Evolutionary conservation across 2,113 vertebrate genomes (phyloP).

Genomic region (Dipodomys stephensi): DNA sequence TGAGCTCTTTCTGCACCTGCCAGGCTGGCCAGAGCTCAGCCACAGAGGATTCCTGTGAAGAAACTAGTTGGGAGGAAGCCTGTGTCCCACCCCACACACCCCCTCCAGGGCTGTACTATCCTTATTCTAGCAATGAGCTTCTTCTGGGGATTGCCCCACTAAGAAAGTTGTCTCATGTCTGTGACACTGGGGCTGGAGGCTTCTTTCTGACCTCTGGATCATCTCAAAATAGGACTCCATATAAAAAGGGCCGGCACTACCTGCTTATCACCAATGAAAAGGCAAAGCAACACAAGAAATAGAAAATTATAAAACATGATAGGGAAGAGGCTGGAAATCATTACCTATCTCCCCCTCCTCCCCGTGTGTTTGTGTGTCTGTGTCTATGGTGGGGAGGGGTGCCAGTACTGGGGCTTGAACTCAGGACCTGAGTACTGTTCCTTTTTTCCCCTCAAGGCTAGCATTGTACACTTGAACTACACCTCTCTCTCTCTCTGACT

Average conservation of each 20-base stretch:
- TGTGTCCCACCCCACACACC: not conserved
- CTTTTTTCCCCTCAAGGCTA: too few species aligned
- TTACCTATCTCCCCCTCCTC: too few species aligned
- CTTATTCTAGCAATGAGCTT: not conserved
- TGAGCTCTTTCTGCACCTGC: not conserved
- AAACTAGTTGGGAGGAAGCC: not conserved
- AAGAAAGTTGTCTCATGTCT: not conserved
- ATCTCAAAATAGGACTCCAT: constrained; percentile 11
- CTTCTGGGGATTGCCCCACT: not conserved
- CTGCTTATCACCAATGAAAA: too few species aligned
- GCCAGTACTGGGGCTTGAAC: too few species aligned
- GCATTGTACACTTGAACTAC: too few species aligned
- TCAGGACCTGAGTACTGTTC: too few species aligned
- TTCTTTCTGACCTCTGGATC: constrained; percentile 17
- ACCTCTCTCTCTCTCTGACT: too few species aligned
- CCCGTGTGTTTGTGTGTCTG: too few species aligned
- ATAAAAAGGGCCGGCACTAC: not conserved
- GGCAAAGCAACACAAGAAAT: too few species aligned
- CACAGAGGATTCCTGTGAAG: not conserved
- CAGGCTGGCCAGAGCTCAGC: not conserved
- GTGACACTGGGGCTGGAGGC: not conserved
- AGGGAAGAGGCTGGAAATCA: not conserved
- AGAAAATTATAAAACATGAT: not conserved
- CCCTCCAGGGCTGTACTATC: not conserved
- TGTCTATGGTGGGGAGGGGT: too few species aligned